Base-by-base conservation (phyloP, 2,113 vertebrate genomes). In the Ceyx margarethae region DNA sequence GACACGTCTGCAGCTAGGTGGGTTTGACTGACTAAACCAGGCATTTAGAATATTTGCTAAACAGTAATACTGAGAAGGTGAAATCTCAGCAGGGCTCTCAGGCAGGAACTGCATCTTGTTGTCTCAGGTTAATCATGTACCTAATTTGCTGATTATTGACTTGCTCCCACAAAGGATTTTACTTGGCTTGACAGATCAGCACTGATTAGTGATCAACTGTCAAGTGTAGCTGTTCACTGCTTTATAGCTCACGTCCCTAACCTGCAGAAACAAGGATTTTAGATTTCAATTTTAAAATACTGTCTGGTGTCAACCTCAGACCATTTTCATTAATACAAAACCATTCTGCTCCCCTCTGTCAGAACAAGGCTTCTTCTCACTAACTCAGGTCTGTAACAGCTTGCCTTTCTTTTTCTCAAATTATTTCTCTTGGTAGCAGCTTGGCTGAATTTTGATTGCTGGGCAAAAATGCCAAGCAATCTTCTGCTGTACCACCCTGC, bases 71-170 rank as follows among this genome's bases (percentile, higher is more conserved):
- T 66, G 93, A 97, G 96, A 97, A 96, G 96, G 97, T 95, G 97
- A 97, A 93, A 97, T 97, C 97, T 96, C 96, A 50, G 95, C 96
- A 97, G 97, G 96, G 95, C 89, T 96, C 96, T 96, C 94, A 96
- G 94, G 95, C 66, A 87, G 91, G 91, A 96, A 95, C 89, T 71
- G 96, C 90, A 72, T 97, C 97, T 95, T 97, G 91, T 96, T 97
- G 97, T 96, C 96, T 98, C 91, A 82, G 87, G 97, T 96, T 98
- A 98, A 98, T 98, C 97, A 97, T 97, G 97, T 95, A 97, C 95
- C 97, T 98, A 97, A 98, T 97, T 97, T 98, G 96, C 96, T 96
- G 91, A 98, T 98, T 97, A 98, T 97, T 98, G 97, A 98, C 97
- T 97, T 95, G 93, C 80, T 97, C 95, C 96, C 96, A 93, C 95